Percentiles rank a stretch among this genome's conserved stretches.
Conservation (phyloP, 2,797 vertebrate species). For the Myiotriccus ornatus region DNA sequence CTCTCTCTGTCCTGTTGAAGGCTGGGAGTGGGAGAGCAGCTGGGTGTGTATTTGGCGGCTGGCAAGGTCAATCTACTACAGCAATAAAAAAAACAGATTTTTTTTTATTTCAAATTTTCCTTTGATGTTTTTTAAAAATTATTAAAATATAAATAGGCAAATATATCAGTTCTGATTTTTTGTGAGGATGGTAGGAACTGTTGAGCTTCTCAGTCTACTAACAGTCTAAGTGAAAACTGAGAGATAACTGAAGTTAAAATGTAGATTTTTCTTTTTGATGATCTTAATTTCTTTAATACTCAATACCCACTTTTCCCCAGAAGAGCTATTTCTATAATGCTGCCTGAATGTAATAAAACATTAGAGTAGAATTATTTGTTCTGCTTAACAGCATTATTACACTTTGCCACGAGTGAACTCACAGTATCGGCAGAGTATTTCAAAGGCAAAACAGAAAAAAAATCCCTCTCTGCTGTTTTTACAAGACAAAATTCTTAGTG, state of each 20-base stretch:
- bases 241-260: background rate
- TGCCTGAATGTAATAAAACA: background rate
- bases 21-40: background rate
- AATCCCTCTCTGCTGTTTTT: background rate
- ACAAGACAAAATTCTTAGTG: background rate
- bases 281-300: background rate
- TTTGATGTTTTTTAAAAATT: background rate
- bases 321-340: background rate
- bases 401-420: background rate
- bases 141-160: background rate
- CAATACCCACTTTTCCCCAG: background rate
- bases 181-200: background rate
- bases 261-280: background rate
- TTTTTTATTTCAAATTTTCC: background rate
- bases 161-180: background rate
- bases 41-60: background rate
- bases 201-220: background rate
- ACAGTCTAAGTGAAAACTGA: background rate
- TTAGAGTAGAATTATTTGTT: background rate
- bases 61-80: background rate
- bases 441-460: background rate
- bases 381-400: background rate
- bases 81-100: background rate
- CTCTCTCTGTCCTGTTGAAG: background rate
- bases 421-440: fast-evolving